Base-by-base conservation (phyloP, 2,888 invertebrate genomes). In the Rhogogaster chlorosoma region DNA sequence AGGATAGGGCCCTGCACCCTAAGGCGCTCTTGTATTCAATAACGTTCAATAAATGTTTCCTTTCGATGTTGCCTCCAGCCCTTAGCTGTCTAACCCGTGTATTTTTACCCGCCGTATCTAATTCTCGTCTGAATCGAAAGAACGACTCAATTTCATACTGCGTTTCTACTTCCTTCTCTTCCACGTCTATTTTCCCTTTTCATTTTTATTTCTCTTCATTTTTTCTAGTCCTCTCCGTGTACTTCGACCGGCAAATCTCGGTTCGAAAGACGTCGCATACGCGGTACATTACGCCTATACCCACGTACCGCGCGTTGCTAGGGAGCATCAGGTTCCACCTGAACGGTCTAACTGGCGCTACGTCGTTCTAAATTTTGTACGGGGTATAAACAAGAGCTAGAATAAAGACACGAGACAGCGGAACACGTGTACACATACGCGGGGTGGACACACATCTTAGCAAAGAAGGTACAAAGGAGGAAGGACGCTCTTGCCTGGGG, bases 21-120 rank as follows among this genome's bases (percentile, higher is more conserved):
- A 77, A 18, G 75, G 42, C 42, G 49, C 67, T 70, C 53, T 38
- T 29, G 64, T 71, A 70, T 71, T 77, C 86, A 49, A 45, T 80
- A 82, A 73, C 70, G 38, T 73, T 36, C 61, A 80, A 80, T 80
- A 80, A 80, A 73, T 83, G 83, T 61, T 75, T 42, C 71, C 42
- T 64, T 80, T 49, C 82, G 49, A 38, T 53, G 29, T 80, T n/a
- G 7, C 29, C 61, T 26, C 45, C 18, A 53, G 4, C 61, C 67
- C 32, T 22, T 15, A 42, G n/a, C 53, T 36, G 45, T 45, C 82
- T 32, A 57, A 18, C 80, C 36, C 42, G 22, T 53, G 83, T 67
- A 32, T 67, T 15, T 67, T 15, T 67, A 67, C 6, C 32, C 67
- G 18, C 53, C 78, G 32, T 42, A 42, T 73, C 7, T 26, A 38